Base-by-base conservation (phyloP, 2,113 vertebrate genomes). In the Nanorana parkeri region DNA sequence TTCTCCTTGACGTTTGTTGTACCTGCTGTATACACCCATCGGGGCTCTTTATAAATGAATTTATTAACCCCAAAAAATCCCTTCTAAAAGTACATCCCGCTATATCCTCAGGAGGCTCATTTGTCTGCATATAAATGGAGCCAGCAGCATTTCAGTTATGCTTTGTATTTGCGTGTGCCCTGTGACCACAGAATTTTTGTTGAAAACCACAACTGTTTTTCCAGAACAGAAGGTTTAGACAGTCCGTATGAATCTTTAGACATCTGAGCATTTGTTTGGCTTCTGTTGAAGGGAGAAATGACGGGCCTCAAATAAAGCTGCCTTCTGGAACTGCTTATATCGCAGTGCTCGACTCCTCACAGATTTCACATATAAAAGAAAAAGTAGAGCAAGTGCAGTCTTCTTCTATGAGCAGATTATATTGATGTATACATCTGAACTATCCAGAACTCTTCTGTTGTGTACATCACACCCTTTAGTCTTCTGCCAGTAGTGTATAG, bases 161-260 rank as follows among this genome's bases (percentile, higher is more conserved):
- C 79, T 58, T 81, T 81, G 80, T 74, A 67, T 47, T 75, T 58
- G 61, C 24, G 20, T 65, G 69, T 74, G 69, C 41, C 41, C 69
- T 66, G 16, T 47, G 26, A 81, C 69, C 80, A 66, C 69, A 56
- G 80, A 58, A 29, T 66, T 65, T 66, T 52, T 67, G 26, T 55
- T 75, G 5, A 55, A 23, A 74, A 75, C 69, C 69, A 47, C 69
- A 81, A 66, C 41, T 54, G 68, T 55, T 81, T 72, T 73, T 81
- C 68, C 68, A 74, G 79, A 65, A 36, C 58, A 65, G 36, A 64
- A 72, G 60, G 32, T 52, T 71, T 64, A 72, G 68, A 73, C 47
- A 23, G 58, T 81, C 23, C 7, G 56, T 47, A 65, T 64, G 26
- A 36, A 55, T 74, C 69, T 54, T 36, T 68, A 68, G 52, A 79